These are phyloP conservation scores for Lamproptera curius DNA, from an alignment of 2,888 invertebrate species.

Conservation along the genomic window DNA sequence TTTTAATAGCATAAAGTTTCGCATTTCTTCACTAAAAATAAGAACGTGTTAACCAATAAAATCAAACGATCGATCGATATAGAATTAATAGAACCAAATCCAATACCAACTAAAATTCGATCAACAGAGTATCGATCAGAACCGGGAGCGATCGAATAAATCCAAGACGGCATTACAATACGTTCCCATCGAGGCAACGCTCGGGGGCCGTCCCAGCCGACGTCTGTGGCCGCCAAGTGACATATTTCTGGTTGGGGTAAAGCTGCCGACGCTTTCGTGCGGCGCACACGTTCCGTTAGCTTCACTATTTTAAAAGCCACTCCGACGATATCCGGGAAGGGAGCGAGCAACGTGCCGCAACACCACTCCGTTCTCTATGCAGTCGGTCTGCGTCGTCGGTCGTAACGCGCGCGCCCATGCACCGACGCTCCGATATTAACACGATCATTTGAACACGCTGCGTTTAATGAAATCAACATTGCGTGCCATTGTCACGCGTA, in stretches of 20 bases:
- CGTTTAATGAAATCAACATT: constrained; percentile 45
- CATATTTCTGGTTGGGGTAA: constrained; percentile 71
- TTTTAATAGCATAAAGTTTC: no score
- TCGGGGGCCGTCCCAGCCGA: constrained; percentile 22
- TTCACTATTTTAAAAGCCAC: constrained; percentile 76
- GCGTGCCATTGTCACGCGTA: constrained; percentile 51
- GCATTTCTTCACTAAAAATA: no score
- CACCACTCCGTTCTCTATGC: constrained; percentile 67
- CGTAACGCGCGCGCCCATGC: constrained; percentile 69
- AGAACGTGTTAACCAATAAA: no score
- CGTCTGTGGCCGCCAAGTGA: constrained; percentile 56
- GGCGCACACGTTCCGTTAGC: constrained; percentile 73
- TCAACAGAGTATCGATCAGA: no score
- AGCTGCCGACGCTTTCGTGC: constrained; percentile 73
- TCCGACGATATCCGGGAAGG: constrained; percentile 75
- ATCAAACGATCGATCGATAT: no score
- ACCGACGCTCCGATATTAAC: constrained; percentile 42
- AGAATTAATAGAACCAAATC: no score
- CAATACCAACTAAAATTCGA: no score
- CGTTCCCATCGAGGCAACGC: constrained; percentile 9
- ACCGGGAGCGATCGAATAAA: neutral
- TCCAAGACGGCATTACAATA: neutral
- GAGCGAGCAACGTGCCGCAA: constrained; percentile 35
- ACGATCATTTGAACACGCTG: constrained; percentile 33
- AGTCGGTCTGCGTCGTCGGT: constrained; percentile 70